Evolutionary conservation across 2,888 invertebrate genomes (phyloP), one percentile per base, ranked within the genome.

Genomic region (Mythimna impura): DNA sequence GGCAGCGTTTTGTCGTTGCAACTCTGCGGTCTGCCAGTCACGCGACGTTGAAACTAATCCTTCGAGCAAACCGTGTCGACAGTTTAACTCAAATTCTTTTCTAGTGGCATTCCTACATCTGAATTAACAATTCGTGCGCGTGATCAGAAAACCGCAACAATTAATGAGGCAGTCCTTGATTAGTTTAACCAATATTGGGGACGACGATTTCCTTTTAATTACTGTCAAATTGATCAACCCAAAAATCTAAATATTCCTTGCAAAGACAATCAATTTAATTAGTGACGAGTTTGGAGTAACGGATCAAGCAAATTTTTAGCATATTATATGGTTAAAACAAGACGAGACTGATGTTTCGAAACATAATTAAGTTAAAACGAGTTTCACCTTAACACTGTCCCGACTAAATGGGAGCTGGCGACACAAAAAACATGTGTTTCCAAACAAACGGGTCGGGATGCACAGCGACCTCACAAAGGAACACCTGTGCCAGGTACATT

Each of bases 401-500:
- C 61, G 57, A 25, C 71, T 55, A 69, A 83, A 71, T 57, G 64
- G 60, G 9, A 62, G 65, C 66, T 70, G 73, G 65, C 69, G 66
- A 71, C 70, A 83, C 67, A 80, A 84, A 83, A 83, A 81, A 82
- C 76, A 67, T 75, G 75, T 82, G 76, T 76, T 81, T 74, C 43
- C 66, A 78, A 84, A 80, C 76, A 81, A 82, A 77, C 78, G 66
- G 71, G 71, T 60, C 83, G 86, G 88, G 88, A 88, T 87, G 86
- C 86, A 82, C 80, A 85, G 70, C 86, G 86, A 87, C 89, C 89
- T 87, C 80, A 84, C 81, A 82, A 66, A 80, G 77, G 81, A 86
- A 87, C 91, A 92, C 91, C 91, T 91, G 91, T 80, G 82, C 82
- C 91, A 90, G 90, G 89, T 91, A 91, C 80, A 75, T 84, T 86